Base-by-base conservation (phyloP, 2,113 vertebrate species). In the Pithys albifrons region DNA sequence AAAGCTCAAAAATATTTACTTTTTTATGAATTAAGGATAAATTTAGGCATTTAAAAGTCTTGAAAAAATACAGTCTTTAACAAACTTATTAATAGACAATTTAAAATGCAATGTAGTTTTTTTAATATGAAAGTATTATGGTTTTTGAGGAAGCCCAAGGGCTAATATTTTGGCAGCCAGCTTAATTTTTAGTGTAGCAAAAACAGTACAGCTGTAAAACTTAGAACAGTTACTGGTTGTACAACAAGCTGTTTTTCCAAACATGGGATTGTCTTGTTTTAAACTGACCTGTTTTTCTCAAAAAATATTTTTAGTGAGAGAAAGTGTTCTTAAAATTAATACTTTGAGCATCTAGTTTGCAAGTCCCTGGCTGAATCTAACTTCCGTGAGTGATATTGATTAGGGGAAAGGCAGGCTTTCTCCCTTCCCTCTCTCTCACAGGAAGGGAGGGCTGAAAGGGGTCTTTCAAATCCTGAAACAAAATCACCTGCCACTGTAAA, bases 361-460 rank as follows among this genome's bases (percentile, higher is more conserved):
- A 82, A 87, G 57, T 61, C 15, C 31, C 37, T 58, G 20, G 33
- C 55, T 58, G 39, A 94, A 37, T n/a, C 23, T 33, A 24, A 17
- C 9, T 75, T n/a, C 7, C 19, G 41, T 12, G 27, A 39, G 7
- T 19, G 4, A 9, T 51, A 0, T 0, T 64, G 33, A 5, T 18
- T 28, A 33, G 10, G 28, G 14, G 29, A 88, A 52, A 59, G 35
- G 18, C 10, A 64, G 41, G 12, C 15, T 86, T 76, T 62, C 19
- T 33, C 27, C 9, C 37, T 19, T 6, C 7, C 14, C 5, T 23
- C 2, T 41, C 2, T 27, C 20, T 72, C 4, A 2, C 27, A 55
- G 54, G 14, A 77, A n/a, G 8, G 18, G 22, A 31, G 33, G 10
- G 22, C 31, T 66, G 80, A 41, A 49, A 45, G 19, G 67, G 17